Percentiles rank a stretch among this genome's conserved stretches.
phyloP scores from a whole-genome alignment of 2,113 vertebrate species.

The Glareola pratincola region DNA sequence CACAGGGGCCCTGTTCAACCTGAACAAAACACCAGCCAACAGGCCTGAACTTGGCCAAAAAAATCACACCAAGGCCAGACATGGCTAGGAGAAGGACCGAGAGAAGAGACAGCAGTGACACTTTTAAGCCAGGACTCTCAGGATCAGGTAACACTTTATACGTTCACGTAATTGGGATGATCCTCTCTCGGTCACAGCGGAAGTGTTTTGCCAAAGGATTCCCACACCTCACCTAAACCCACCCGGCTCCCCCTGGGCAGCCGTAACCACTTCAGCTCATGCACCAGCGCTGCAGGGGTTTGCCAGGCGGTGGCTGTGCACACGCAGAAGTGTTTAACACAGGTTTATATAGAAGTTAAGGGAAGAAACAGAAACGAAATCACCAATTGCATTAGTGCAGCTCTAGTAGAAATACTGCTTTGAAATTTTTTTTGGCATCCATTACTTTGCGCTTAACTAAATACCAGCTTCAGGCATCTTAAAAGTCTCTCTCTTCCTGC shows the following conservation, averaged over 20 bases:
- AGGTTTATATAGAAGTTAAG: neutral
- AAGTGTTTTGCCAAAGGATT: neutral
- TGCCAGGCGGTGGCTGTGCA: neutral
- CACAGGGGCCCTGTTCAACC: neutral
- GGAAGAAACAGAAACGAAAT: neutral
- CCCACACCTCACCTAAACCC: neutral
- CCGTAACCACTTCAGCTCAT: accelerated
- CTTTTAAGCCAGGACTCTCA: neutral
- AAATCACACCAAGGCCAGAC: neutral
- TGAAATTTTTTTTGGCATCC: neutral
- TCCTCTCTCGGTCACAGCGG: neutral
- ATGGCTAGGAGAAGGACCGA: neutral
- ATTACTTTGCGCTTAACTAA: neutral
- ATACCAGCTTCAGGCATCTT: neutral
- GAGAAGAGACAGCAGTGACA: neutral
- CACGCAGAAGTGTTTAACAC: neutral
- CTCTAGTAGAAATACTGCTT: neutral
- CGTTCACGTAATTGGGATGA: accelerated
- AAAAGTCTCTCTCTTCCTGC: neutral
- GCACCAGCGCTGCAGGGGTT: neutral
- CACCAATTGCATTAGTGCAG: neutral
- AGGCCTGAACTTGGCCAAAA: neutral
- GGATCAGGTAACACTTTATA: neutral
- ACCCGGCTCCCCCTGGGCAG: neutral
- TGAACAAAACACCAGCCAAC: neutral